A percentile compares a stretch with the other conserved stretches of the same genome.
These are phyloP conservation scores for Cylindroiulus punctatus DNA, from an alignment of 2,888 invertebrate species.

Conservation along the genomic window DNA sequence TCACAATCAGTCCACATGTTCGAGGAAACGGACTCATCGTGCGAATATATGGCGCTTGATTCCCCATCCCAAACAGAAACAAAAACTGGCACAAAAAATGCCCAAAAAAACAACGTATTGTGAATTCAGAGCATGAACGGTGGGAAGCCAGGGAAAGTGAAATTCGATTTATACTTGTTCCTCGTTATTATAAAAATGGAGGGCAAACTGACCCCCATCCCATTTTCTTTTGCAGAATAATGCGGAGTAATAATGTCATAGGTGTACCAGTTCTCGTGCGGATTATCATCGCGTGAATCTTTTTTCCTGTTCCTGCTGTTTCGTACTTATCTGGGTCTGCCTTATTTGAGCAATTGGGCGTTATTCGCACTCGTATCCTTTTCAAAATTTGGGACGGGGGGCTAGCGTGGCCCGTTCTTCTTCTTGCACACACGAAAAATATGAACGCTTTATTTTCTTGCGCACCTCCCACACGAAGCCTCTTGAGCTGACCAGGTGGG, in stretches of 20 bases:
- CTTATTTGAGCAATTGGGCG: constrained; percentile 1
- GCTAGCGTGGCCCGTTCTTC: background rate
- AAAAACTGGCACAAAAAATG: background rate
- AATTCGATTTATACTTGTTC: background rate
- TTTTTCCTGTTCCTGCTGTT: constrained; percentile 1
- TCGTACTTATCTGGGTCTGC: background rate
- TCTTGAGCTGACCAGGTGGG: background rate
- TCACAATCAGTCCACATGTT: no score
- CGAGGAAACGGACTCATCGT: background rate
- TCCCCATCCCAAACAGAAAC: background rate
- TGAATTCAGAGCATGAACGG: background rate
- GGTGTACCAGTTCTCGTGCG: background rate
- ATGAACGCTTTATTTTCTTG: background rate
- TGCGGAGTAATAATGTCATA: background rate
- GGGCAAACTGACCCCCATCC: background rate
- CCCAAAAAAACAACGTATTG: background rate
- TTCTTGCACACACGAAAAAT: background rate
- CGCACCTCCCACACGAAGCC: background rate
- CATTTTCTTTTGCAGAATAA: background rate
- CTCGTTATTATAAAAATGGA: background rate
- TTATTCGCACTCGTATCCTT: background rate
- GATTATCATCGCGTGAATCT: constrained; percentile 1
- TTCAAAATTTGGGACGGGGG: background rate
- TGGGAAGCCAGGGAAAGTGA: background rate
- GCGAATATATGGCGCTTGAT: background rate